Evolutionary conservation across 2,888 invertebrate genomes (phyloP), one percentile per base, ranked within the genome.

Genomic region (Plutella xylostella): DNA sequence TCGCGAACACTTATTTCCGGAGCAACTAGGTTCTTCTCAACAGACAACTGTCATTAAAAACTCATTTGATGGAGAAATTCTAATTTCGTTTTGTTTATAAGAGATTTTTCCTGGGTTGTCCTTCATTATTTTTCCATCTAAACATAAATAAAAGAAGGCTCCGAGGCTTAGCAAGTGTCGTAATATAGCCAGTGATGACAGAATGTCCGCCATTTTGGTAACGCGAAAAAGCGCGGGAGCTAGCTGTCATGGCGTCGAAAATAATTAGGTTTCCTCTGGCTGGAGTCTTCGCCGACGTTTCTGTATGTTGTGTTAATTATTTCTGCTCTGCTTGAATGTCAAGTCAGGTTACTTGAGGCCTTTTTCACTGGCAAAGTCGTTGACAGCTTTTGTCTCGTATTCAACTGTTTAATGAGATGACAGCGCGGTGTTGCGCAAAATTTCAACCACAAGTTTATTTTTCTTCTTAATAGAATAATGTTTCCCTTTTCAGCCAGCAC

Each of bases 251-350:
- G 70, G 72, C 75, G 67, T 66, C 65, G 61, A 70, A 76, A 77
- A 79, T 83, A 82, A 83, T 83, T 82, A 83, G 72, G 78, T 82
- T 75, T 67, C 58, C 61, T 54, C 61, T 55, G 61, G 9, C 17
- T 7, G 67, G 63, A 62, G 66, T 70, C 68, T 70, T 71, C 71
- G 63, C 68, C 66, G 68, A 73, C 75, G 75, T 75, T 78, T 74
- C 69, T 75, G 72, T 75, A 70, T 79, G 73, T 76, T 78, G 76
- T 72, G 72, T 75, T 76, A 78, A 77, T 78, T 78, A 79, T 79
- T 73, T 73, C 67, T 65, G 65, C 61, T 39, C n/a, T n/a, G n/a
- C n/a, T 60, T 65, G 56, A 63, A 70, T 65, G 68, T 68, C 55
- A 54, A 51, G 54, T 51, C 54, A 55, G 56, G 59, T 60, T 56